Evolutionary conservation across 2,113 vertebrate species (phyloP).

Genomic region (Macrotus californicus): DNA sequence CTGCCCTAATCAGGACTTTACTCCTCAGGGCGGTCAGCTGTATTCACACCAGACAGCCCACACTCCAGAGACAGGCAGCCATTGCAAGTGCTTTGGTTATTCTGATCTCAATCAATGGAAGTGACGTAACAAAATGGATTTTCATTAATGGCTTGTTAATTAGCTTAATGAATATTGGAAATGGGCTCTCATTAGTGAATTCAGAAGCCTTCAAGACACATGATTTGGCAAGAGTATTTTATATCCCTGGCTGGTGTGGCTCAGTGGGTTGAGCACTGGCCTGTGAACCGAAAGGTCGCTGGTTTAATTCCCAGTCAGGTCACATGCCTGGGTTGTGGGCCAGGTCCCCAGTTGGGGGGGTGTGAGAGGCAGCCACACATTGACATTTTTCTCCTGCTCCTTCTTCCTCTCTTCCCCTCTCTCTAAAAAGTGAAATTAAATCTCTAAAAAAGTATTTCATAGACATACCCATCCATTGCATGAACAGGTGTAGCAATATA

Average conservation of each 20-base stretch:
- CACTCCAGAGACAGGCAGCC: neutral
- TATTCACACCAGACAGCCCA: neutral
- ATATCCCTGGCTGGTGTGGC: too few relatives aligned
- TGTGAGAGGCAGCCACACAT: too few relatives aligned
- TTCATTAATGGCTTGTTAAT: conserved; percentile 45
- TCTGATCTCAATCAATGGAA: conserved; percentile 3
- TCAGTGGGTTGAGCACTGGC: too few relatives aligned
- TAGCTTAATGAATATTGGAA: neutral
- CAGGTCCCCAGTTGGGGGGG: too few relatives aligned
- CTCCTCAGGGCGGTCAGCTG: neutral
- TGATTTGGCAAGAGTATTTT: neutral
- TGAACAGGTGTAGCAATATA: neutral
- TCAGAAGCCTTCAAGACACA: neutral
- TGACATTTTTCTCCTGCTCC: too few relatives aligned
- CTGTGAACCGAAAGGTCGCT: too few relatives aligned
- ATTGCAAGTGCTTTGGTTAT: neutral
- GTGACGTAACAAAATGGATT: conserved; percentile 30
- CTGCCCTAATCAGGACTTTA: neutral
- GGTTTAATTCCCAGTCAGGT: too few relatives aligned
- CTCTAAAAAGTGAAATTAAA: too few relatives aligned
- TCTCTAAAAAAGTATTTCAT: neutral
- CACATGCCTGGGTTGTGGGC: too few relatives aligned
- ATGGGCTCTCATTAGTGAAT: neutral
- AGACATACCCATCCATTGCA: neutral
- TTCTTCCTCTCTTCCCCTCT: too few relatives aligned